Evolutionary conservation across 2,888 invertebrate species (phyloP).

Genomic region (Scaptomyza cyrtandrae): DNA sequence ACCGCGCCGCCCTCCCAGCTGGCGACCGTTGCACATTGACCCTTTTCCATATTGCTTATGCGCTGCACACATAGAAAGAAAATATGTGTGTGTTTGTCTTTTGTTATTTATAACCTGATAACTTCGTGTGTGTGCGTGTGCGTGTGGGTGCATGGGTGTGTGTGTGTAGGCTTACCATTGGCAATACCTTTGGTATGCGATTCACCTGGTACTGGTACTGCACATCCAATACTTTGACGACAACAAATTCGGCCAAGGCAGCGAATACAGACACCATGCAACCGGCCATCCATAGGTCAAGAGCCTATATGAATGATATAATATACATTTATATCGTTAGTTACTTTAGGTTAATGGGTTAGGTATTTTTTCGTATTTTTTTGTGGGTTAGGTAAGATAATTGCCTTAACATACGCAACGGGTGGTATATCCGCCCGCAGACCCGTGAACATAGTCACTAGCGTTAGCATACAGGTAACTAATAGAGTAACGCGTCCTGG

Average conservation of each 20-base stretch:
- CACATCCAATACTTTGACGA: constrained; percentile 92
- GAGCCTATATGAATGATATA: constrained; percentile 86
- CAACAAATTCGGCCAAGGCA: constrained; percentile 92
- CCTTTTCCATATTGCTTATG: constrained; percentile 88
- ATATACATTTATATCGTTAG: neutral
- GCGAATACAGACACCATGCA: constrained; percentile 95
- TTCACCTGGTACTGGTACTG: constrained; percentile 89
- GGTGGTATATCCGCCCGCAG: constrained; percentile 92
- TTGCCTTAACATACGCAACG: constrained; percentile 93
- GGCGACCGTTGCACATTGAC: constrained; percentile 88
- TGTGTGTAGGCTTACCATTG: constrained; percentile 80
- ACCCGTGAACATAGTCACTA: constrained; percentile 94
- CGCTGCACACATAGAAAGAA: constrained; percentile 82
- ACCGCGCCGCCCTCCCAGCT: constrained; percentile 88
- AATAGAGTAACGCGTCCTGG: constrained; percentile 92
- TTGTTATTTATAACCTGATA: constrained; percentile 31
- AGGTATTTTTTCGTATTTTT: neutral
- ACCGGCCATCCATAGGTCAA: constrained; percentile 95
- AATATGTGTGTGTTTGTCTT: constrained; percentile 19
- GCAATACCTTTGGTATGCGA: constrained; percentile 84
- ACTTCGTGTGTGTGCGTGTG: constrained; percentile 42
- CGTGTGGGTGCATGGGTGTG: neutral
- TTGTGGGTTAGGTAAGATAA: constrained; percentile 4
- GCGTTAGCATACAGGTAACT: constrained; percentile 93
- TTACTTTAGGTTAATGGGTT: too few relatives aligned